Evolutionary conservation across 2,113 vertebrate genomes (phyloP).

Genomic region (Chaenocephalus aceratus): DNA sequence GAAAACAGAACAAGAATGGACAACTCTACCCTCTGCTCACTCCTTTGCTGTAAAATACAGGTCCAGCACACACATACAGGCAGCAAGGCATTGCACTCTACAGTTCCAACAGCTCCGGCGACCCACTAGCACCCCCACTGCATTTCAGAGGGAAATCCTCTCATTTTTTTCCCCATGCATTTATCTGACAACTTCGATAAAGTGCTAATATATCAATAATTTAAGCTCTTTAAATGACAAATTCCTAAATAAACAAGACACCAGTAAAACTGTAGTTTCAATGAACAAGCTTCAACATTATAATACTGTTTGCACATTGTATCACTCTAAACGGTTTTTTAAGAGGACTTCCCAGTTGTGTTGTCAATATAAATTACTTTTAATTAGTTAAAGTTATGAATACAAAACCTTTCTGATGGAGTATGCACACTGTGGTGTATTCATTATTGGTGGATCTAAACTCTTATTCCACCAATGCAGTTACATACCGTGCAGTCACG

Average conservation of each 20-base stretch:
- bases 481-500: conserved; percentile 9
- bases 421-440: background rate
- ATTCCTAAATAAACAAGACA: background rate
- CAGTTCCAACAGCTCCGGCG: no score
- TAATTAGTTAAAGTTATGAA: background rate
- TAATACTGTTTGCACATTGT: background rate
- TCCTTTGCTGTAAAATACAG: no score
- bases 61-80: no score
- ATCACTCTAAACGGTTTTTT: background rate
- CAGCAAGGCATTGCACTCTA: no score
- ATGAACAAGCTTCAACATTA: no score
- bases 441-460: background rate
- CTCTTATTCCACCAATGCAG: background rate
- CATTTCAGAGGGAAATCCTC: background rate
- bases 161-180: background rate
- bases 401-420: background rate
- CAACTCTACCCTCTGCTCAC: no score
- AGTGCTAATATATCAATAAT: background rate
- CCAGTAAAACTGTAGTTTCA: background rate
- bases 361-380: background rate
- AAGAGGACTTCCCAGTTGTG: background rate
- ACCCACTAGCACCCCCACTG: background rate
- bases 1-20: no score
- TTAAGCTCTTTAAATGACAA: background rate
- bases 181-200: background rate